A percentile compares a stretch with the other conserved stretches of the same genome.
phyloP scores from a whole-genome alignment of 2,797 vertebrate genomes.

The Typhlichthys eigenmanni region DNA sequence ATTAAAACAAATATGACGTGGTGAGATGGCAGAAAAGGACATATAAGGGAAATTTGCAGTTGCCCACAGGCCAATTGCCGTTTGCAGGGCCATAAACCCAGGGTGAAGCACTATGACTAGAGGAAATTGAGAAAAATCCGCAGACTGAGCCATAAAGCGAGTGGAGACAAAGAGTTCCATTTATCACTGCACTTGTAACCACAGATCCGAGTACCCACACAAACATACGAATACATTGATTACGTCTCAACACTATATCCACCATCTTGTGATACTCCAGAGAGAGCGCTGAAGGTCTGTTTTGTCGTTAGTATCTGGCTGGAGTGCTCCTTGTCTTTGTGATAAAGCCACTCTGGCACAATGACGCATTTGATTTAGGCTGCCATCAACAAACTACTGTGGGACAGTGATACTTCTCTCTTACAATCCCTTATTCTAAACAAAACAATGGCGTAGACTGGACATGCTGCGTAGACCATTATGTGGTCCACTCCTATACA shows the following conservation, averaged over 20 bases:
- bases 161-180: constrained; percentile 38
- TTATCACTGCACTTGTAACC: constrained; percentile 7
- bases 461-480: too few species aligned
- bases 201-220: neutral
- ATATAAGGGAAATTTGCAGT: constrained; percentile 28
- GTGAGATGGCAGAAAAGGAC: constrained; percentile 17
- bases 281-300: neutral
- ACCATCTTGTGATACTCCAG: constrained; percentile 23
- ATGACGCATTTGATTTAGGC: constrained; percentile 19
- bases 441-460: too few species aligned
- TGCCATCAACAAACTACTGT: constrained; percentile 18
- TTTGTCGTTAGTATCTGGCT: constrained; percentile 10
- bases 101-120: constrained; percentile 25
- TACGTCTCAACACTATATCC: constrained; percentile 22
- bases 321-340: constrained; percentile 11
- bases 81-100: constrained; percentile 40
- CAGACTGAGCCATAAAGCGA: constrained; percentile 19
- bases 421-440: too few species aligned
- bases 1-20: constrained; percentile 2
- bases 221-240: constrained; percentile 7
- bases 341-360: constrained; percentile 21
- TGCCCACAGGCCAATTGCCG: constrained; percentile 47
- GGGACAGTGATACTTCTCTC: too few species aligned
- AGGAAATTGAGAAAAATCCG: constrained; percentile 32
- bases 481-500: too few species aligned